A percentile compares a stretch with the other conserved stretches of the same genome.
Conservation (phyloP, 2,888 invertebrate genomes). For the Cosmia pyralina region DNA sequence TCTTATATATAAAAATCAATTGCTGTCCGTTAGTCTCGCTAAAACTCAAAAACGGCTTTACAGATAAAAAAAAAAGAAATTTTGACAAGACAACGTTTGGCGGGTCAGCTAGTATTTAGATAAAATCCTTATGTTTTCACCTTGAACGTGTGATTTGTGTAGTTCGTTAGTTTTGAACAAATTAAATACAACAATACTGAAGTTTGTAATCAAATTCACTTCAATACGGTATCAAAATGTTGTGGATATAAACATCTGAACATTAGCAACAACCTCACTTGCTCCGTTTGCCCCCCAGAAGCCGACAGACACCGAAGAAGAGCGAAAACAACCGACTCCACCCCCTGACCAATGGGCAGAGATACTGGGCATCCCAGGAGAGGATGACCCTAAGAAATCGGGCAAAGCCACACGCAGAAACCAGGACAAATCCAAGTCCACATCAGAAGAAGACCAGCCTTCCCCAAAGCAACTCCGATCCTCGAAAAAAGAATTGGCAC, state of each 20-base stretch:
- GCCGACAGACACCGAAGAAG: conserved; percentile 73
- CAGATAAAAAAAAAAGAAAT: too few relatives aligned
- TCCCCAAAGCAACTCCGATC: conserved; percentile 83
- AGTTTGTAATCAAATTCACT: background rate
- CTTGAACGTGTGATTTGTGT: background rate
- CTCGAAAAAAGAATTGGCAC: conserved; percentile 76
- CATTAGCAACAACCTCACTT: conserved; percentile 46
- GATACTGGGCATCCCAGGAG: conserved; percentile 85
- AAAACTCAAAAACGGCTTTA: too few relatives aligned
- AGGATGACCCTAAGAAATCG: conserved; percentile 66
- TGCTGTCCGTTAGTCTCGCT: too few relatives aligned
- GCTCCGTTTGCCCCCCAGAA: conserved; percentile 66
- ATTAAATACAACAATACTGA: background rate
- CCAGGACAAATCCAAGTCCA: conserved; percentile 61
- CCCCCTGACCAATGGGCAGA: conserved; percentile 88
- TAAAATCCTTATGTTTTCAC: background rate
- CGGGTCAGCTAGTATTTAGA: background rate
- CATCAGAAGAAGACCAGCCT: conserved; percentile 72
- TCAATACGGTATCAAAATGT: conserved; percentile 17
- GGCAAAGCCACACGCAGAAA: conserved; percentile 25
- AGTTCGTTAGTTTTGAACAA: background rate
- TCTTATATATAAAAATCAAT: too few relatives aligned
- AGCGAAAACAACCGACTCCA: conserved; percentile 85
- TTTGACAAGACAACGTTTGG: too few relatives aligned
- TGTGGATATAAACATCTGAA: conserved; percentile 44